These are phyloP conservation scores for Drosophila neotestacea DNA, from an alignment of 2,888 invertebrate species.

Conservation along the genomic window DNA sequence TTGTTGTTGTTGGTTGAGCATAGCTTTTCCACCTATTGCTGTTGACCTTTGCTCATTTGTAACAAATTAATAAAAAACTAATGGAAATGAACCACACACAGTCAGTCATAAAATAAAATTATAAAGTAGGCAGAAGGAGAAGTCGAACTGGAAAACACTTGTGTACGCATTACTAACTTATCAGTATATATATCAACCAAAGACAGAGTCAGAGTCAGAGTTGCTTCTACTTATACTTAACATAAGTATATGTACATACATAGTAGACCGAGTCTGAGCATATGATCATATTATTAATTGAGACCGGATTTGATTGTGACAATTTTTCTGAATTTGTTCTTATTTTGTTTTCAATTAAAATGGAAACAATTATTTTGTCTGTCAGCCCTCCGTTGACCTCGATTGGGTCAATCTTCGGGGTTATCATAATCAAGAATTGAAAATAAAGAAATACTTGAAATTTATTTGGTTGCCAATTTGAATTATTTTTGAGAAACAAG, in stretches of 20 bases:
- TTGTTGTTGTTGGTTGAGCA: background rate
- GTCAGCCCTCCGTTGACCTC: slow-evolving; percentile 21
- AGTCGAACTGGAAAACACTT: slow-evolving; percentile 8
- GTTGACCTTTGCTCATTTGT: slow-evolving; percentile 52
- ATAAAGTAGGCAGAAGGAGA: slow-evolving; percentile 16
- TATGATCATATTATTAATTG: slow-evolving; percentile 1
- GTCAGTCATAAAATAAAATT: slow-evolving; percentile 10
- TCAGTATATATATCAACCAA: slow-evolving; percentile 18
- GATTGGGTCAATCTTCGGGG: slow-evolving; percentile 35
- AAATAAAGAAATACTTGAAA: slow-evolving; percentile 2
- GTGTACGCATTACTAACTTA: slow-evolving; percentile 38
- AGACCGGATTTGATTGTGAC: slow-evolving; percentile 67
- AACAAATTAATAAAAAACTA: slow-evolving; percentile 61
- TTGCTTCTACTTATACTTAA: slow-evolving; percentile 6
- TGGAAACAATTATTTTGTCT: slow-evolving; percentile 51
- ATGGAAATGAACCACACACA: slow-evolving; percentile 35
- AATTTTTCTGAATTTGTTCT: slow-evolving; percentile 9
- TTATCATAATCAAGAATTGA: slow-evolving; percentile 25
- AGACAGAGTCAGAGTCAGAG: slow-evolving; percentile 2
- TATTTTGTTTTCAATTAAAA: slow-evolving; percentile 39
- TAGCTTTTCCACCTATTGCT: slow-evolving; percentile 31
- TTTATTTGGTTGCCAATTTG: slow-evolving; percentile 45
- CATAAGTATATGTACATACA: background rate
- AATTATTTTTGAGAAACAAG: background rate
- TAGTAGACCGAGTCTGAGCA: background rate